Evolutionary conservation across 2,888 invertebrate species (phyloP).

Genomic region (Melinaea marsaeus): DNA sequence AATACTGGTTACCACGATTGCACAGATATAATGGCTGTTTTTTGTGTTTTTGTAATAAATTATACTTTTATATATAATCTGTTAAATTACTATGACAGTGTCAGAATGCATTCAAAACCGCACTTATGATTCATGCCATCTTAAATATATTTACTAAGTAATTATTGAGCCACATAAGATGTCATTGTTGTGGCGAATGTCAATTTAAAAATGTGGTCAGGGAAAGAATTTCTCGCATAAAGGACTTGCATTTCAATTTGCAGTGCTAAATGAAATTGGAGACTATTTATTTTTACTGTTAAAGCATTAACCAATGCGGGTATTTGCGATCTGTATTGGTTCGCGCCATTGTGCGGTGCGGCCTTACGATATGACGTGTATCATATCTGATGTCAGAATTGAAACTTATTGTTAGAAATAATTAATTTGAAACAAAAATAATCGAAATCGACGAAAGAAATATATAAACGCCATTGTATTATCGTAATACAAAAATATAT

Average conservation of each 20-base stretch:
- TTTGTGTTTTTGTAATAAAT: no score
- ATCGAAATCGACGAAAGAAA: no score
- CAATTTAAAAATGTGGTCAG: conserved; percentile 26
- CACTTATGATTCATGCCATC: neutral
- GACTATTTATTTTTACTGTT: conserved; percentile 10
- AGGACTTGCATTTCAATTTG: conserved; percentile 18
- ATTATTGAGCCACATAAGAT: conserved; percentile 23
- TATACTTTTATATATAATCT: neutral
- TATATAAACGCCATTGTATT: no score
- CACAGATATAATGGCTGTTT: no score
- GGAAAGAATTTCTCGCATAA: conserved; percentile 20
- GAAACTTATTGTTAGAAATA: no score
- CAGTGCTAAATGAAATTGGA: conserved; percentile 17
- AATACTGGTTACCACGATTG: no score
- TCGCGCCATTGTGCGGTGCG: neutral
- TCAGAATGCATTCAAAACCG: no score
- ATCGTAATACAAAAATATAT: no score
- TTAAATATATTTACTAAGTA: conserved; percentile 18
- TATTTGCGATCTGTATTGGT: conserved; percentile 3
- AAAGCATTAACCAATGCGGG: conserved; percentile 5
- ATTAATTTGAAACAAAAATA: no score
- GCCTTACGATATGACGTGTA: no score
- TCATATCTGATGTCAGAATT: no score
- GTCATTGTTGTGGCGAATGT: conserved; percentile 19
- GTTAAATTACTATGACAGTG: neutral